Conservation (phyloP, 2,888 invertebrate species). For the Choristoneura rosaceana region DNA sequence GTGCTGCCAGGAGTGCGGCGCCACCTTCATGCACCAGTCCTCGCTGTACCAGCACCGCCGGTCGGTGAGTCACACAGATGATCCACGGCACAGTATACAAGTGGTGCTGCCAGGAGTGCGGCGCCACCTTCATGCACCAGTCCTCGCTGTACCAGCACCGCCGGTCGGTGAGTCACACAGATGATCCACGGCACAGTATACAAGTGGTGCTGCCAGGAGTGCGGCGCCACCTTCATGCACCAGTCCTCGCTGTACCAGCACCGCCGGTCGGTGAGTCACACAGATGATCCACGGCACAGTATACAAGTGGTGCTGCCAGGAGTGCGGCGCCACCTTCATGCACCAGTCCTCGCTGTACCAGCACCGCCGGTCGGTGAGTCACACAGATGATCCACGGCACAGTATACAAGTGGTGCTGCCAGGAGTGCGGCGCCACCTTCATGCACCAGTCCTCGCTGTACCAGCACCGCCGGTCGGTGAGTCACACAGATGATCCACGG, state of each 20-base stretch:
- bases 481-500: background rate
- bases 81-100: too few species aligned
- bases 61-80: background rate
- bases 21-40: constrained; percentile 11
- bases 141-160: constrained; percentile 8
- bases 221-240: constrained; percentile 5
- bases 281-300: too few species aligned
- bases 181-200: too few species aligned
- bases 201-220: too few species aligned
- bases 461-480: background rate
- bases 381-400: too few species aligned
- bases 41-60: constrained; percentile 5
- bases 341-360: constrained; percentile 11
- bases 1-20: too few species aligned
- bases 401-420: too few species aligned
- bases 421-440: constrained; percentile 4
- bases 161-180: background rate
- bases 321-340: constrained; percentile 4
- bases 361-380: background rate
- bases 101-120: too few species aligned
- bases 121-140: constrained; percentile 9
- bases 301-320: too few species aligned
- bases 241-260: constrained; percentile 9
- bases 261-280: background rate
- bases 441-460: constrained; percentile 9